These are phyloP conservation scores for Lepidothrix coronata DNA, from an alignment of 2,113 vertebrate species.

Conservation along the genomic window DNA sequence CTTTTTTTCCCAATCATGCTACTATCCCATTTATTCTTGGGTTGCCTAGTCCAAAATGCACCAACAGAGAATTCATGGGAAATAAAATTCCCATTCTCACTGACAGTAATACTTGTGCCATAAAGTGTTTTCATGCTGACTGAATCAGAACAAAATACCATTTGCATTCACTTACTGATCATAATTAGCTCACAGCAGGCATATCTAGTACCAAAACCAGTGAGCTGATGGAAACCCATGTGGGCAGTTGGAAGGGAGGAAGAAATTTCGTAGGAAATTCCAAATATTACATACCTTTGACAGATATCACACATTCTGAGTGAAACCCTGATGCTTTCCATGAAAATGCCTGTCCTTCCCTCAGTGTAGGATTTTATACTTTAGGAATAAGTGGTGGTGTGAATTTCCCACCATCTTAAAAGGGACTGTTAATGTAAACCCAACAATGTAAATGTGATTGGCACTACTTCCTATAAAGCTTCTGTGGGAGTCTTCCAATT, in stretches of 20 bases:
- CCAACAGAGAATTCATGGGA: neutral
- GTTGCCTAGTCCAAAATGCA: neutral
- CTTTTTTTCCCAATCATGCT: neutral
- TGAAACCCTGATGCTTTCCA: neutral
- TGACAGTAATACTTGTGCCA: neutral
- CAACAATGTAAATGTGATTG: neutral
- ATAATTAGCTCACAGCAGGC: neutral
- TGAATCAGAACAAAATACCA: neutral
- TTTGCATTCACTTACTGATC: neutral
- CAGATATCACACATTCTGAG: neutral
- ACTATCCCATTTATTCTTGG: neutral
- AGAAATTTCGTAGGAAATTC: neutral
- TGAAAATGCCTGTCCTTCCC: neutral
- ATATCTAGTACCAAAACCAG: neutral
- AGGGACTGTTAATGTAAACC: neutral
- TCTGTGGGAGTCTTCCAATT: neutral
- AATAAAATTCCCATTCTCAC: neutral
- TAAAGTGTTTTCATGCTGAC: accelerated
- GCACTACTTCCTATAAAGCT: neutral
- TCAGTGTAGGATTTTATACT: neutral
- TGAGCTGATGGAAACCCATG: neutral
- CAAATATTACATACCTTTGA: neutral
- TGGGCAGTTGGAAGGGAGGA: neutral
- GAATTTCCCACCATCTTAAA: neutral
- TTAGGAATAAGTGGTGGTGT: neutral